phyloP scores from a whole-genome alignment of 2,113 vertebrate species.

The Rhinolophus sinicus region DNA sequence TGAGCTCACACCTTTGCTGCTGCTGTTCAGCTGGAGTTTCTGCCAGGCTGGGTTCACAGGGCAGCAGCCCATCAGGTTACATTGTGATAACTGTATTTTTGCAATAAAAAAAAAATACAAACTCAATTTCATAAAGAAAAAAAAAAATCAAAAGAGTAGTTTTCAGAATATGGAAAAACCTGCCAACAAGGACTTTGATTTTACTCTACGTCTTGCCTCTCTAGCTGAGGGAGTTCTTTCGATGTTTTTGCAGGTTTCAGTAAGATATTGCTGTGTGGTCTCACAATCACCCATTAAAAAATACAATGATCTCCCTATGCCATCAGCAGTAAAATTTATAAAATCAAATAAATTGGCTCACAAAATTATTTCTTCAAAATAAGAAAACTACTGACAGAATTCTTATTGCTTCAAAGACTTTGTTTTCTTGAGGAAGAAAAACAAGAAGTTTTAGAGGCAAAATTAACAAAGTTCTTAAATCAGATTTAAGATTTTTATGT shows the following conservation, averaged over 20 bases:
- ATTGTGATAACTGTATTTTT: constrained; percentile 80
- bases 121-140: constrained; percentile 77
- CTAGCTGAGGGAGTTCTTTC: neutral
- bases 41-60: constrained; percentile 79
- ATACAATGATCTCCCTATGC: neutral
- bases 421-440: neutral
- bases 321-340: neutral
- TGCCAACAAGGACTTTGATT: constrained; percentile 3
- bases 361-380: neutral
- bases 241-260: neutral
- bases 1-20: constrained; percentile 80
- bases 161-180: constrained; percentile 62
- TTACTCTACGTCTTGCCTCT: neutral
- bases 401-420: neutral
- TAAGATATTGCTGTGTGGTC: neutral
- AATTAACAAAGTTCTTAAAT: neutral
- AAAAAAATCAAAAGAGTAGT: constrained; percentile 14
- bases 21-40: constrained; percentile 81
- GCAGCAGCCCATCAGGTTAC: constrained; percentile 79
- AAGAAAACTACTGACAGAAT: neutral
- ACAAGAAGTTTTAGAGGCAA: neutral
- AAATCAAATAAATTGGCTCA: neutral
- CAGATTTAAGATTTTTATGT: neutral
- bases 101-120: constrained; percentile 74
- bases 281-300: neutral